Conservation (phyloP, 1,140 invertebrate species). For the Hyles euphorbiae region DNA sequence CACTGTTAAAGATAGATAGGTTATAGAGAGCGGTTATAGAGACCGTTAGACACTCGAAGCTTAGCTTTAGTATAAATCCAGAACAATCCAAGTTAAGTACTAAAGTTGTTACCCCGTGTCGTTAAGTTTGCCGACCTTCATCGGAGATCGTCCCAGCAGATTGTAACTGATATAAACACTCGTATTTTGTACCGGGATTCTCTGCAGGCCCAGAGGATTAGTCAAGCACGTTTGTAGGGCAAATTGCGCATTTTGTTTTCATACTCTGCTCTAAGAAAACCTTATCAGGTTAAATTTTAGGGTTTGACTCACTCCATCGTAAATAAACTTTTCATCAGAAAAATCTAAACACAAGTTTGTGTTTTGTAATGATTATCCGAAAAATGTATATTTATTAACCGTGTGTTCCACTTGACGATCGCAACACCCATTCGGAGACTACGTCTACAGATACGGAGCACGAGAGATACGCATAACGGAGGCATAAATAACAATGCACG, state of each 20-base stretch:
- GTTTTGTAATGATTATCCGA: too few species aligned
- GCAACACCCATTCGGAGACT: too few species aligned
- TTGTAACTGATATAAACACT: slow-evolving; percentile 47
- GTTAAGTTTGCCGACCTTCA: slow-evolving; percentile 29
- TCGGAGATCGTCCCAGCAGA: slow-evolving; percentile 37
- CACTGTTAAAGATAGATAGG: too few species aligned
- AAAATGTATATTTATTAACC: too few species aligned
- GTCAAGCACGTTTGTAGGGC: slow-evolving; percentile 37
- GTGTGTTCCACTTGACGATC: too few species aligned
- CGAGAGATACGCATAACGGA: too few species aligned
- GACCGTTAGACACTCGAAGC: not conserved
- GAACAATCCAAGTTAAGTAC: slow-evolving; percentile 21
- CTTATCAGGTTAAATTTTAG: slow-evolving; percentile 28
- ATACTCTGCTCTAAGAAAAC: slow-evolving; percentile 36
- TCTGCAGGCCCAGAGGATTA: slow-evolving; percentile 42
- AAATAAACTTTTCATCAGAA: too few species aligned
- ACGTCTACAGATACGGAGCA: too few species aligned
- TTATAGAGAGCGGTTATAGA: too few species aligned
- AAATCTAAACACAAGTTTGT: too few species aligned
- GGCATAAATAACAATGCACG: too few species aligned
- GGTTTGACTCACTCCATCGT: too few species aligned
- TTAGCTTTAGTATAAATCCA: slow-evolving; percentile 17
- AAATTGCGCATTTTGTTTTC: slow-evolving; percentile 49
- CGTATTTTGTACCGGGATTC: slow-evolving; percentile 38
- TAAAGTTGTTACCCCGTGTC: slow-evolving; percentile 21